A percentile compares a stretch with the other conserved stretches of the same genome.
Evolutionary conservation across 2,113 vertebrate species (phyloP).

Genomic region (Grammomys dolichurus): DNA sequence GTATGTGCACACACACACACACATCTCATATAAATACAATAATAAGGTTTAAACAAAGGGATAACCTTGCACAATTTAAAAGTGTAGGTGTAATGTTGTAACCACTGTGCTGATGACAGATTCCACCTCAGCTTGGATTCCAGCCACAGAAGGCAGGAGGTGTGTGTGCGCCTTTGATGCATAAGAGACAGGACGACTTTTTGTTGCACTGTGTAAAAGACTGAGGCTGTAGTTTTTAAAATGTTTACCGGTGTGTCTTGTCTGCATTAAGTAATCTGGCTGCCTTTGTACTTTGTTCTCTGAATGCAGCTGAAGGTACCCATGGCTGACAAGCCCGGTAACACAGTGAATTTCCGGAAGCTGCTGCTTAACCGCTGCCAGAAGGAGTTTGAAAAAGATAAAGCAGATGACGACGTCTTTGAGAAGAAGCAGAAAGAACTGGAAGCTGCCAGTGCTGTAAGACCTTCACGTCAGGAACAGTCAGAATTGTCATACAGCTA

Average conservation of each 20-base stretch:
- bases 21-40: neutral
- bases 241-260: neutral
- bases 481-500: neutral
- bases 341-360: slow-evolving; percentile 97
- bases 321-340: slow-evolving; percentile 96
- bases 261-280: neutral
- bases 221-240: neutral
- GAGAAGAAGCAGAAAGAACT: slow-evolving; percentile 99
- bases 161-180: neutral
- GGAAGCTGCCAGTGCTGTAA: slow-evolving; percentile 94
- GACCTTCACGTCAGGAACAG: slow-evolving; percentile 54
- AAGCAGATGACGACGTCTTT: slow-evolving; percentile 97
- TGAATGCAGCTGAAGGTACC: slow-evolving; percentile 93
- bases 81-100: neutral
- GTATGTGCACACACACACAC: neutral
- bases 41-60: neutral
- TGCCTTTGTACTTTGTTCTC: slow-evolving; percentile 64
- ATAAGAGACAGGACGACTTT: neutral
- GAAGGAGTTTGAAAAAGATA: slow-evolving; percentile 99
- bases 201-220: neutral
- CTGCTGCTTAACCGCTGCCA: slow-evolving; percentile 98
- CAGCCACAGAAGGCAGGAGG: neutral
- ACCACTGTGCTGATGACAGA: neutral
- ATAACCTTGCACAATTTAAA: neutral
- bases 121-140: slow-evolving; percentile 18